phyloP scores from a whole-genome alignment of 92 coral and sea anemone species.

The Chrysogorgia sp. region DNA sequence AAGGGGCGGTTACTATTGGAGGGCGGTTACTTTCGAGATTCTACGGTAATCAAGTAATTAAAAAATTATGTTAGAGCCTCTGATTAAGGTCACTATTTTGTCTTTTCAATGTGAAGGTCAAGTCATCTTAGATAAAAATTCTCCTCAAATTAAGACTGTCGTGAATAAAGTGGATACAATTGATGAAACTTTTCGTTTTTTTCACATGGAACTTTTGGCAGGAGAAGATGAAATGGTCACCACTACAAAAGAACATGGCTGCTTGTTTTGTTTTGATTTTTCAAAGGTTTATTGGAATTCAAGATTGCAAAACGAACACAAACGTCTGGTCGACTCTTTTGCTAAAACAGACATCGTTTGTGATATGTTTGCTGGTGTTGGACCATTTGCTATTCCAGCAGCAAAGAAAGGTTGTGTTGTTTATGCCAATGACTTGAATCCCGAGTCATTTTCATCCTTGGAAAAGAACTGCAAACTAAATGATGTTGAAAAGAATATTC shows the following conservation, averaged over 20 bases:
- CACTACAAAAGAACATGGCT: constrained; percentile 82
- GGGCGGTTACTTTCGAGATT: too few relatives aligned
- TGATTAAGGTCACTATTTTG: neutral
- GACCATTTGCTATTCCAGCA: constrained; percentile 98
- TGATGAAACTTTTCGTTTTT: constrained; percentile 87
- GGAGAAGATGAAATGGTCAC: constrained; percentile 80
- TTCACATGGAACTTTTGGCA: constrained; percentile 92
- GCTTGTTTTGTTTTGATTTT: constrained; percentile 85
- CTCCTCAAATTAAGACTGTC: constrained; percentile 93
- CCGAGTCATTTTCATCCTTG: constrained; percentile 77
- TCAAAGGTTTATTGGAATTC: constrained; percentile 99
- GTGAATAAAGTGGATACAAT: constrained; percentile 90
- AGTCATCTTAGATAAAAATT: constrained; percentile 89
- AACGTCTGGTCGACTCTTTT: constrained; percentile 74
- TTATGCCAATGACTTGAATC: constrained; percentile 93
- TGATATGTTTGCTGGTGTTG: constrained; percentile 98
- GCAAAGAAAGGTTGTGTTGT: constrained; percentile 93
- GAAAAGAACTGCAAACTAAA: constrained; percentile 77
- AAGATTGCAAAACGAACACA: constrained; percentile 92
- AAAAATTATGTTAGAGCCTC: too few relatives aligned
- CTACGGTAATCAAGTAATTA: too few relatives aligned
- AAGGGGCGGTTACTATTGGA: too few relatives aligned
- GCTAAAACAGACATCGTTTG: constrained; percentile 70
- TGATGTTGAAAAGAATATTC: constrained; percentile 65
- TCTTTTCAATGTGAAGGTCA: constrained; percentile 64